Base-by-base conservation (phyloP, 2,888 invertebrate species). In the Hipparchia sbordonii region DNA sequence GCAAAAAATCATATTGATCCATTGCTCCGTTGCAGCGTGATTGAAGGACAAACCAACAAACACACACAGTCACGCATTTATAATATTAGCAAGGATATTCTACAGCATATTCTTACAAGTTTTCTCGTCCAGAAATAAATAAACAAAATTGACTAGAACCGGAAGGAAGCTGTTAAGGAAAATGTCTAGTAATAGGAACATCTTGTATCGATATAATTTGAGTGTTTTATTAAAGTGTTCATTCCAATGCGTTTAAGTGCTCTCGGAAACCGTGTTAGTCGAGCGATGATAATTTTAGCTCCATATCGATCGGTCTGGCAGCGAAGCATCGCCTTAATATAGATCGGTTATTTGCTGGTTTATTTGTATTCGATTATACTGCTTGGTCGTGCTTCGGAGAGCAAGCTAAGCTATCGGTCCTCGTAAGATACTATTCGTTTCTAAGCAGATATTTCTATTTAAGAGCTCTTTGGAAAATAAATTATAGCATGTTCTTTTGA, bases 271-370 rank as follows among this genome's bases (percentile, higher is more conserved):
- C 12, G 70, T 72, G 62, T 46, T 62, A 59, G 67, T 54, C 39
- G 39, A n/a, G 61, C 56, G 74, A 57, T 70, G 68, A 67, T 74
- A 70, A 76, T 72, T 76, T 76, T 72, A 76, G 74, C 68, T 61
- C 39, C 12, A 8, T 70, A 74, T 76, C 65, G 75, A 76, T 72
- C 74, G 63, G 76, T 72, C 74, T 76, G 70, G 71, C 39, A 59
- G 39, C 65, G 13, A 48, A 9, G 59, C 59, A 33, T 67, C 67
- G 23, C 65, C 65, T 65, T 65, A 52, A 57, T 57, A 67, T 67
- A 67, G 56, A 67, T 67, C 67, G 10, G 56, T 13, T 56, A 46
- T 46, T 67, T 67, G 57, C 56, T 13, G 45, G 67, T 45, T 56
- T 67, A 46, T 67, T 67, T 67, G 67, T 67, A 23, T 67, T 67